phyloP scores from a whole-genome alignment of 2,113 vertebrate species.

The Sprattus sprattus region DNA sequence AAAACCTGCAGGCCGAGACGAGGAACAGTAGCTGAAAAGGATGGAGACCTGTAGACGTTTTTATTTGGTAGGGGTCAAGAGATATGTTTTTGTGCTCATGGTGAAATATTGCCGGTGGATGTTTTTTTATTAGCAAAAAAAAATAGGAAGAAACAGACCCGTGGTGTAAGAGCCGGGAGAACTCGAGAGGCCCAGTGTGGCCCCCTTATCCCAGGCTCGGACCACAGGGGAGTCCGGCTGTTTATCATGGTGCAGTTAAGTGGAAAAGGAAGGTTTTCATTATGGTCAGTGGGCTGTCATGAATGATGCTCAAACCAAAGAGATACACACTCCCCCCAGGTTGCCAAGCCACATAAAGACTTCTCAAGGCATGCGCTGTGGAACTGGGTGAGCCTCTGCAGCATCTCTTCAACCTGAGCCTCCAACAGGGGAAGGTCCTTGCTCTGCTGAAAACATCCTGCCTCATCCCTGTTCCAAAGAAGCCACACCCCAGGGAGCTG shows the following conservation, averaged over 20 bases:
- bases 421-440: too few species aligned
- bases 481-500: too few species aligned
- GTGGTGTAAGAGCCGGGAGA: neutral
- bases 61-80: neutral
- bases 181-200: neutral
- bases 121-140: neutral
- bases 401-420: too few species aligned
- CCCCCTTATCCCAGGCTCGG: neutral
- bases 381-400: too few species aligned
- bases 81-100: neutral
- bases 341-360: conserved; percentile 16
- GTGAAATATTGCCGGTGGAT: neutral
- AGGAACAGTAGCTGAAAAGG: neutral
- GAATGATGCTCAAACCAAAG: conserved; percentile 35
- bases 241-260: conserved; percentile 47
- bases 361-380: too few species aligned
- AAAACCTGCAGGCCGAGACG: neutral
- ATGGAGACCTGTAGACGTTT: neutral
- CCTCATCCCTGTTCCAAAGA: too few species aligned
- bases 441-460: too few species aligned
- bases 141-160: neutral
- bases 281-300: conserved; percentile 45
- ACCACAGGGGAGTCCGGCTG: conserved; percentile 37
- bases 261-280: conserved; percentile 56
- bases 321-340: conserved; percentile 32